phyloP scores from a whole-genome alignment of 1,140 invertebrate genomes.

The Sycophaga agraensis region DNA sequence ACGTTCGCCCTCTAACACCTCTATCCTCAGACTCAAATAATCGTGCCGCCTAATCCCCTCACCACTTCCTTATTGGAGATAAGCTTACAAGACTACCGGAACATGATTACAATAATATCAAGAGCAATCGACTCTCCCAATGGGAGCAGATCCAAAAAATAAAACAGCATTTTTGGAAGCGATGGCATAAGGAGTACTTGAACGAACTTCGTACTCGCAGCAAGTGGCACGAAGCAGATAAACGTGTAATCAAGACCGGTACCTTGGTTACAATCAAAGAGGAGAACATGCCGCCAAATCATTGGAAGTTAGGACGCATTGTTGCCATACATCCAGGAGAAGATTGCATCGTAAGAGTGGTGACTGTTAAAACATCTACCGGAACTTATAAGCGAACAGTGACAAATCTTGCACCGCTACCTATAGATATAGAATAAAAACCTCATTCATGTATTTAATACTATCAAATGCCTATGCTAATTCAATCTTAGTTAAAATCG shows the following conservation, averaged over 20 bases:
- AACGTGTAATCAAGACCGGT: neutral
- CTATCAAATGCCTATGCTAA: too few species aligned
- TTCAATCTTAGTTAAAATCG: too few species aligned
- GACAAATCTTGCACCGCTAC: neutral
- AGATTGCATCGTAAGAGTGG: neutral
- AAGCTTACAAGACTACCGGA: neutral
- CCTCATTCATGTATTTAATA: too few species aligned
- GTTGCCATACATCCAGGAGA: slow-evolving; percentile 2
- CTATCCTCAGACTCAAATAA: slow-evolving; percentile 15
- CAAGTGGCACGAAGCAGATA: too few species aligned
- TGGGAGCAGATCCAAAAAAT: slow-evolving; percentile 11
- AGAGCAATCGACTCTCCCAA: neutral
- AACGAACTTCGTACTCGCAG: too few species aligned
- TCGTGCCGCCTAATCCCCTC: neutral
- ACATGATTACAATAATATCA: neutral
- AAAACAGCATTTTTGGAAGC: slow-evolving; percentile 2
- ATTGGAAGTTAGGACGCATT: neutral
- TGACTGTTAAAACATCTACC: too few species aligned
- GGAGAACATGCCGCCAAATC: neutral
- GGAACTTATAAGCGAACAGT: neutral
- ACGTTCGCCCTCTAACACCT: neutral
- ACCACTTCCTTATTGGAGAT: slow-evolving; percentile 14
- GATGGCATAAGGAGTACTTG: too few species aligned
- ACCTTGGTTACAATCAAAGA: slow-evolving; percentile 11
- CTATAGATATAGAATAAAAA: too few species aligned